Conservation (phyloP, 2,113 vertebrate species). For the Dromiciops gliroides region DNA sequence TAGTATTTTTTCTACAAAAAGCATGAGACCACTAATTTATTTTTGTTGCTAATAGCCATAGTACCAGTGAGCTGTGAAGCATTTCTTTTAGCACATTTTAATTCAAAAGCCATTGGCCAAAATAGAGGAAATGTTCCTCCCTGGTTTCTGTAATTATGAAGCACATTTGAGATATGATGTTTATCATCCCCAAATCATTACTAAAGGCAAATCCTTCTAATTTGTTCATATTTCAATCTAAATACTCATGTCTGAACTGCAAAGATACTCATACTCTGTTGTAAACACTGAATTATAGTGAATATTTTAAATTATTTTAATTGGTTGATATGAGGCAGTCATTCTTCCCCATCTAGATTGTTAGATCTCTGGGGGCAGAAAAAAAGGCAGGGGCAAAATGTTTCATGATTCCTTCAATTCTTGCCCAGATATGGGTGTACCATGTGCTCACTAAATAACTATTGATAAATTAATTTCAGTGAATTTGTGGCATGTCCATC, state of each 20-base stretch:
- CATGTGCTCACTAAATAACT: neutral
- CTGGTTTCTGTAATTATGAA: conserved; percentile 50
- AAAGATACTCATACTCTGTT: neutral
- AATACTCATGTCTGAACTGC: conserved; percentile 7
- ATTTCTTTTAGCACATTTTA: conserved; percentile 19
- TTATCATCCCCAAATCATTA: conserved; percentile 21
- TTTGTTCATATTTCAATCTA: conserved; percentile 20
- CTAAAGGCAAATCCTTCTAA: neutral
- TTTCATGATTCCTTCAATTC: neutral
- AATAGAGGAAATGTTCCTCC: neutral
- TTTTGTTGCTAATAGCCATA: neutral
- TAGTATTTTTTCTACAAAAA: conserved; percentile 43
- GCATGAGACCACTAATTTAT: conserved; percentile 41
- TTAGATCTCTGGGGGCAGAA: conserved; percentile 25
- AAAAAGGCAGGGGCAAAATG: neutral
- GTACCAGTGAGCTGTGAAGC: neutral
- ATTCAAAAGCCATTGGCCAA: conserved; percentile 46
- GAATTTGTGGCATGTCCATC: neutral
- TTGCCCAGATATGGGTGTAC: neutral
- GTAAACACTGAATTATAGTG: neutral
- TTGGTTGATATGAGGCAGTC: neutral
- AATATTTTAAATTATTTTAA: neutral
- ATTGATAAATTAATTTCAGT: neutral
- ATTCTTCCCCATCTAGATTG: conserved; percentile 1
- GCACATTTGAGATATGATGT: neutral